A percentile compares a stretch with the other conserved stretches of the same genome.
phyloP scores from a whole-genome alignment of 2,888 invertebrate species.

The Caenorhabditis angaria region DNA sequence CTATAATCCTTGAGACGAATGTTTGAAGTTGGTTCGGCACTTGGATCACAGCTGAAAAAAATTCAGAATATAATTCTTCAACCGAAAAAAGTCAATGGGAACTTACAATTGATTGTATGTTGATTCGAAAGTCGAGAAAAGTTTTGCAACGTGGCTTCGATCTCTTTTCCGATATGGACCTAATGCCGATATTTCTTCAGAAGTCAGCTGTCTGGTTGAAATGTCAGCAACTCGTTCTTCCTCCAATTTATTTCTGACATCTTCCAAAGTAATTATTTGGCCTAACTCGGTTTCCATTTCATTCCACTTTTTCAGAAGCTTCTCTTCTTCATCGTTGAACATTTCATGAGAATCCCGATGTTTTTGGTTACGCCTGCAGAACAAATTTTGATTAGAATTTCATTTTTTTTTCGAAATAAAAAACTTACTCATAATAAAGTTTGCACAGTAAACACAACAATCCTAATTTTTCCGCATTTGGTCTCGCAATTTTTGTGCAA shows the following conservation, averaged over 20 bases:
- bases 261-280: neutral
- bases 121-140: neutral
- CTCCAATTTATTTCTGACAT: neutral
- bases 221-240: neutral
- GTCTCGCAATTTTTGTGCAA: constrained; percentile 11
- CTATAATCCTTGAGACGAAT: constrained; percentile 3
- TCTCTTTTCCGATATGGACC: neutral
- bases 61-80: too few relatives aligned
- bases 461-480: neutral
- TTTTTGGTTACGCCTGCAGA: constrained; percentile 5
- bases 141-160: neutral
- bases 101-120: neutral
- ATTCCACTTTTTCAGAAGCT: constrained; percentile 6
- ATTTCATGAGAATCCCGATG: neutral
- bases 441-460: constrained; percentile 1
- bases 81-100: too few relatives aligned
- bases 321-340: constrained; percentile 4
- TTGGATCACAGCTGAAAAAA: neutral
- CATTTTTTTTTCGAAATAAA: neutral
- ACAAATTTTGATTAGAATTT: neutral
- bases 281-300: neutral
- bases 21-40: neutral
- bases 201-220: neutral
- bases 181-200: neutral
- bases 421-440: constrained; percentile 11